These are phyloP conservation scores for Nematolebias whitei DNA, from an alignment of 2,113 vertebrate species.

Conservation along the genomic window DNA sequence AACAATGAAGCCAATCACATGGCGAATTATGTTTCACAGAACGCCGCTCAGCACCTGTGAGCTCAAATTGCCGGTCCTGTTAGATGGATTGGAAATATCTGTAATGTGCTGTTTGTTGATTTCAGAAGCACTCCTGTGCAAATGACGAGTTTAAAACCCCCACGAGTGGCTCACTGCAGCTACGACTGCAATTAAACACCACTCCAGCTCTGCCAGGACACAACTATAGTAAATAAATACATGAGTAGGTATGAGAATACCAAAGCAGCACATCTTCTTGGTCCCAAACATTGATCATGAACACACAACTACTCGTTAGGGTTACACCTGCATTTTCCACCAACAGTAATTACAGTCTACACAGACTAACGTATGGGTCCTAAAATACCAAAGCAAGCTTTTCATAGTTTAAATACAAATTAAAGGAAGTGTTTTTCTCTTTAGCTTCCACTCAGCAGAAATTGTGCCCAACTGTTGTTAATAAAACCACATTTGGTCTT, in stretches of 20 bases:
- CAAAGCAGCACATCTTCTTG: background rate
- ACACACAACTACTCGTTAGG: background rate
- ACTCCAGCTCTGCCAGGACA: background rate
- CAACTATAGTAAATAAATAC: background rate
- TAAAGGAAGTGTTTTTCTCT: too few species aligned
- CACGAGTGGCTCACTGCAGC: conserved; percentile 10
- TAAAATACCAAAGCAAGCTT: background rate
- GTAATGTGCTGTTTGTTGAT: conserved; percentile 51
- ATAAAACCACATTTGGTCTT: too few species aligned
- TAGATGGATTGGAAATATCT: conserved; percentile 36
- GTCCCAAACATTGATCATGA: conserved; percentile 2
- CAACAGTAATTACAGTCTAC: too few species aligned
- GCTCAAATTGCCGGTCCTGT: conserved; percentile 28
- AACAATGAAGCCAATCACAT: conserved; percentile 65
- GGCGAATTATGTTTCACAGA: conserved; percentile 55
- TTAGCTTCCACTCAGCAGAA: too few species aligned
- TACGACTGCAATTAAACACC: conserved; percentile 28
- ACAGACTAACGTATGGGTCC: background rate
- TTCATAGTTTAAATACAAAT: too few species aligned
- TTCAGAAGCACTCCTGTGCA: conserved; percentile 23
- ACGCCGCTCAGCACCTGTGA: conserved; percentile 48
- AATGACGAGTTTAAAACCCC: conserved; percentile 49
- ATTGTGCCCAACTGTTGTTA: too few species aligned
- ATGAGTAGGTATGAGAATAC: background rate
- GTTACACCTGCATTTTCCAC: background rate